Conservation (phyloP, 37 sponge, comb jelly and placozoan species). For the Axinella damicornis region DNA sequence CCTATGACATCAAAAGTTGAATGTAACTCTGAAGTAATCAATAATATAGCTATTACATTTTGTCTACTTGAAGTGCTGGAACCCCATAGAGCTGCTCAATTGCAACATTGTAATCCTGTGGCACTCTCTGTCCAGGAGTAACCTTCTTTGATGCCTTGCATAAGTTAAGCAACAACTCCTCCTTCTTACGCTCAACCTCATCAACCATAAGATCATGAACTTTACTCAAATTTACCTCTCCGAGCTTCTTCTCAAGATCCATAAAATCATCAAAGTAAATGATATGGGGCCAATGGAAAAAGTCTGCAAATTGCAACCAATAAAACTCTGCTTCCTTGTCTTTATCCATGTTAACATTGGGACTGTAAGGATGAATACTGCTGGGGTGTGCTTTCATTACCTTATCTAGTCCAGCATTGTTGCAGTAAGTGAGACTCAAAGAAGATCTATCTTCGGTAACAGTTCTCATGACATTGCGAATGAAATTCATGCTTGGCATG, state of each 20-base stretch:
- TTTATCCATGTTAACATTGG: conserved; percentile 6
- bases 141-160: conserved; percentile 38
- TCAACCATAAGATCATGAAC: conserved; percentile 44
- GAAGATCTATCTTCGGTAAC: conserved; percentile 2
- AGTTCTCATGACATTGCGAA: not conserved
- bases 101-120: conserved; percentile 28
- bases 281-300: conserved; percentile 53
- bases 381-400: conserved; percentile 35
- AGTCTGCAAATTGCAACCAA: conserved; percentile 61
- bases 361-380: conserved; percentile 49
- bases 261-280: conserved; percentile 45
- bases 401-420: conserved; percentile 8
- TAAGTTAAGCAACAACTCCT: conserved; percentile 24
- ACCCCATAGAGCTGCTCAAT: conserved; percentile 37
- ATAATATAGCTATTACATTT: no score
- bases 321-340: conserved; percentile 53
- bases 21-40: no score
- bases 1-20: no score
- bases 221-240: conserved; percentile 12
- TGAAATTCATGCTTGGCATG: conserved; percentile 27
- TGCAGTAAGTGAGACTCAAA: not conserved
- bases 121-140: not conserved
- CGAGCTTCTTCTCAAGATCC: conserved; percentile 39
- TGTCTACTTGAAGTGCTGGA: conserved; percentile 31
- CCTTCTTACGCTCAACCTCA: conserved; percentile 7